These are phyloP conservation scores for Charaxes varanes DNA, from an alignment of 1,140 invertebrate genomes.

Conservation along the genomic window DNA sequence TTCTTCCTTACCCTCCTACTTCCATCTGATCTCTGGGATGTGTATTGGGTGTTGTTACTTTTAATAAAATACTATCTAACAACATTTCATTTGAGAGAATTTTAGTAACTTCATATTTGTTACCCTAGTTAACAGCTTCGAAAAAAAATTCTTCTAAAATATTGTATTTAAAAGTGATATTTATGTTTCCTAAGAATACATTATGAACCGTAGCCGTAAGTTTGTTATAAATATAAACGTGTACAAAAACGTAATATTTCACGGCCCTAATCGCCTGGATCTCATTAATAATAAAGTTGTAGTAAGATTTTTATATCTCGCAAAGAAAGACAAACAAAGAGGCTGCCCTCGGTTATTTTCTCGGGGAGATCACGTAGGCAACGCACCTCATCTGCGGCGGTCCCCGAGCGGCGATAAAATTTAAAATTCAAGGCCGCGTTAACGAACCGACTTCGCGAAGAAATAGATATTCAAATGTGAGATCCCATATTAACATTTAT, in stretches of 20 bases:
- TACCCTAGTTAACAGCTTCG: too few relatives aligned
- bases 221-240: background rate
- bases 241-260: background rate
- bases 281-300: slow-evolving; percentile 5
- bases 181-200: too few relatives aligned
- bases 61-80: too few relatives aligned
- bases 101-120: too few relatives aligned
- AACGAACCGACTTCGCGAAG: slow-evolving; percentile 72
- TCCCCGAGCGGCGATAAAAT: slow-evolving; percentile 68
- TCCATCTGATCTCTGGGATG: too few relatives aligned
- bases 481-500: slow-evolving; percentile 74
- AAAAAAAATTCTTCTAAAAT: too few relatives aligned
- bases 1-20: too few relatives aligned
- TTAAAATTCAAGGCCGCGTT: slow-evolving; percentile 74
- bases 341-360: slow-evolving; percentile 54
- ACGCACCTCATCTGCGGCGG: slow-evolving; percentile 63
- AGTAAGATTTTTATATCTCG: slow-evolving; percentile 4
- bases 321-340: slow-evolving; percentile 19
- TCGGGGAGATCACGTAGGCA: slow-evolving; percentile 61
- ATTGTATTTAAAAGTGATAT: too few relatives aligned
- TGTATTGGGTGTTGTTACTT: too few relatives aligned
- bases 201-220: too few relatives aligned
- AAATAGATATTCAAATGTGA: slow-evolving; percentile 74
- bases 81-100: too few relatives aligned
- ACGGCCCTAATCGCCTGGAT: background rate